phyloP scores from a whole-genome alignment of 2,888 invertebrate species.

The Notodonta ziczac region DNA sequence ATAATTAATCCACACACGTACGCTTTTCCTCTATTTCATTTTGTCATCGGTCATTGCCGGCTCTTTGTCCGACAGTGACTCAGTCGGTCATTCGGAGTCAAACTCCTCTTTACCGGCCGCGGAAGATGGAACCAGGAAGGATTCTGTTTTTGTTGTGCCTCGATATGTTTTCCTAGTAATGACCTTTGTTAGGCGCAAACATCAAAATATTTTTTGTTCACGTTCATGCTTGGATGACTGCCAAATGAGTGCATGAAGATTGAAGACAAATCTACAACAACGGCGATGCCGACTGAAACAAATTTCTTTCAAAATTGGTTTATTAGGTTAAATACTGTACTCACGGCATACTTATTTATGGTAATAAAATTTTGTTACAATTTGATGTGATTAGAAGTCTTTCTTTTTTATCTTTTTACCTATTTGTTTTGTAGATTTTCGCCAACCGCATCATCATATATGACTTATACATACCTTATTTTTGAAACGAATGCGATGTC shows the following conservation, averaged over 20 bases:
- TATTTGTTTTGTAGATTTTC: no score
- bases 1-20: constrained; percentile 44
- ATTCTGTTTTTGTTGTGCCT: constrained; percentile 50
- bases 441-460: no score
- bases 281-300: constrained; percentile 36
- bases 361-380: constrained; percentile 12
- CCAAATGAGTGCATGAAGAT: constrained; percentile 51
- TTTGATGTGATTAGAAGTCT: no score
- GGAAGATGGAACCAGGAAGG: constrained; percentile 64
- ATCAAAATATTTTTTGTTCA: constrained; percentile 47
- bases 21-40: constrained; percentile 61
- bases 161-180: constrained; percentile 51
- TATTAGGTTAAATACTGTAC: constrained; percentile 38
- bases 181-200: constrained; percentile 48
- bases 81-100: constrained; percentile 44
- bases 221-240: constrained; percentile 52
- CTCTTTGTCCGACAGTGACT: constrained; percentile 65
- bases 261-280: constrained; percentile 22
- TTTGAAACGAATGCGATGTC: not conserved
- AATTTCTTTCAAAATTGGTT: constrained; percentile 36
- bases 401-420: no score
- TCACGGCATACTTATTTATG: constrained; percentile 17
- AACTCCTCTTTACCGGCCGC: constrained; percentile 43
- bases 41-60: constrained; percentile 56
- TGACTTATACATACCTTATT: not conserved